These are phyloP conservation scores for Cinclus mexicanus DNA, from an alignment of 2,113 vertebrate genomes.

Conservation along the genomic window DNA sequence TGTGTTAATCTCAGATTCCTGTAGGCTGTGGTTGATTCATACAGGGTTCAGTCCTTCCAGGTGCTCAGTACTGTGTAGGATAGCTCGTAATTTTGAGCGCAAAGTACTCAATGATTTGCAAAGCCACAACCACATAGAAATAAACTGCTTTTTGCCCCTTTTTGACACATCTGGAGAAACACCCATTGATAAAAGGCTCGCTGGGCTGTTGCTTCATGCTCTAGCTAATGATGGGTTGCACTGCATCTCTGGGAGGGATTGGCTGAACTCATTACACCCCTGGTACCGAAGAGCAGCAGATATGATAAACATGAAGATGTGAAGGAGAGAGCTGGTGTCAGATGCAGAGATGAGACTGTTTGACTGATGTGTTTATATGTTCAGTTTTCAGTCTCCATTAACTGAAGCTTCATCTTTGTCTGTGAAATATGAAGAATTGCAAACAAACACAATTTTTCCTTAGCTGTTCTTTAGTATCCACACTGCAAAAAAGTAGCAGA, in stretches of 20 bases:
- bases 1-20: not conserved
- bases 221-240: fast-evolving
- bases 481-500: not conserved
- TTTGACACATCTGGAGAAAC: not conserved
- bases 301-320: not conserved
- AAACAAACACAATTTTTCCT: not conserved
- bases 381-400: slow-evolving; percentile 39
- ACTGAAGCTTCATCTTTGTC: not conserved
- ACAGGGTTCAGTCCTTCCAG: fast-evolving
- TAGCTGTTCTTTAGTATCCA: not conserved
- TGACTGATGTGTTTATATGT: slow-evolving; percentile 43
- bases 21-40: not conserved
- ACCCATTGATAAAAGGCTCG: not conserved
- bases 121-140: not conserved
- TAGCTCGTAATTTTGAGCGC: not conserved
- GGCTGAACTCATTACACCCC: not conserved
- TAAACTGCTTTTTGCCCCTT: not conserved
- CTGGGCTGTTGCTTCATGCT: not conserved
- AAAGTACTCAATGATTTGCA: not conserved
- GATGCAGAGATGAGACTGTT: not conserved
- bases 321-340: not conserved
- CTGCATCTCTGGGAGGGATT: fast-evolving
- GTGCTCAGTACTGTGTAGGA: fast-evolving
- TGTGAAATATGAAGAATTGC: not conserved
- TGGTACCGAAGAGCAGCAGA: not conserved